Base-by-base conservation (phyloP, 64 coral and sea anemone species). In the Orbicella faveolata region DNA sequence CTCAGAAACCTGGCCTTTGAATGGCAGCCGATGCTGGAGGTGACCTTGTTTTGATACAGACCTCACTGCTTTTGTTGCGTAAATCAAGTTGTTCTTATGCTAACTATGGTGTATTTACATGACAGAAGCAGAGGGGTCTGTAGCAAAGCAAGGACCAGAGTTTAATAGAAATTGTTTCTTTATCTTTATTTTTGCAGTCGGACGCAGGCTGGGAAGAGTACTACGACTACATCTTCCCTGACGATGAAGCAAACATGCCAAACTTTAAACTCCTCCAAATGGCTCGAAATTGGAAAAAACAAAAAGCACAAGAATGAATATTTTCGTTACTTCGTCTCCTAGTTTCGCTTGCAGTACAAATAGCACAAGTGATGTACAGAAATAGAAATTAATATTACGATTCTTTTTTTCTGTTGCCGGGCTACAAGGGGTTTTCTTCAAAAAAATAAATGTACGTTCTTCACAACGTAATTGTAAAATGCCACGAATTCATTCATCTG, bases 261-360 rank as follows among this genome's bases (percentile, higher is more conserved):
- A 99, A 99, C 92, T 99, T 99, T 36, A 99, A 99, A 88, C 75
- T 99, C 44, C 76, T 99, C n/a, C 97, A 99, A 57, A 99, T 93
- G 97, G 97, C 97, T 6, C 89, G 94, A 34, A 33, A 96, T 80
- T 99, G 97, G 97, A 99, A 99, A 57, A 96, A 96, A n/a, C 91
- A 96, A 36, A 51, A 81, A n/a, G 37, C 68, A 59, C 37, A 39
- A 67, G 39, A 85, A 52, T 52, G 39, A 14, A 51, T 14, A 4
- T 17, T 69, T 19, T 11, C 12, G 2, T 2, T n/a, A 26, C 23
- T 23, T 10, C 7, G 21, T 25, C 5, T n/a, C 2, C 21, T 33
- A 9, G 8, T 70, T n/a, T n/a, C 25, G 21, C 21, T 70, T 70
- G 20, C 23, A 23, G 21, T 70, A n/a, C 23, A 23, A 70, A 70